These are phyloP conservation scores for Pagetopsis macropterus DNA, from an alignment of 2,797 vertebrate genomes.

Conservation along the genomic window DNA sequence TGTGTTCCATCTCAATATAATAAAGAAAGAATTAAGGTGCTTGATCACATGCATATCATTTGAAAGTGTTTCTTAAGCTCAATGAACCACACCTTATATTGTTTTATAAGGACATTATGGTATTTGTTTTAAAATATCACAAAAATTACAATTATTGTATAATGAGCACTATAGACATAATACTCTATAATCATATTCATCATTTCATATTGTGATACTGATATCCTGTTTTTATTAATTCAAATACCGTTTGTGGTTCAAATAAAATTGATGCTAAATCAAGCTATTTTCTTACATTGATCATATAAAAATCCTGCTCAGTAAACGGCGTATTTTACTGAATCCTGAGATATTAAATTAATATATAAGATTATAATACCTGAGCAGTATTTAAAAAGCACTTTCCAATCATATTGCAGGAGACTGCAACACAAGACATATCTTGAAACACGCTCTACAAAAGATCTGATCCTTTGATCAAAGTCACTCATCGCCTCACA, in stretches of 20 bases:
- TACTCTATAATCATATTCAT: background rate
- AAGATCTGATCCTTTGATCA: slow-evolving; percentile 44
- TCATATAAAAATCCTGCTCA: background rate
- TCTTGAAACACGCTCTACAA: slow-evolving; percentile 29
- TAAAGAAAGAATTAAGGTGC: background rate
- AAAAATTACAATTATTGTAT: background rate
- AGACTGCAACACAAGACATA: background rate
- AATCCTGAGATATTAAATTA: background rate
- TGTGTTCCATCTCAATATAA: background rate
- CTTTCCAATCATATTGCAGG: slow-evolving; percentile 13
- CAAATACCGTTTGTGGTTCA: background rate
- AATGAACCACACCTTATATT: background rate
- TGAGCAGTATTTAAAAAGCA: slow-evolving; percentile 17
- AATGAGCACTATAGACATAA: background rate
- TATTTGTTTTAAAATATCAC: too few species aligned
- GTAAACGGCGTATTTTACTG: background rate
- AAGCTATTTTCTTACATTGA: background rate
- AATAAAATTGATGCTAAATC: background rate
- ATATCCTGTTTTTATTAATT: background rate
- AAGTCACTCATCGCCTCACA: slow-evolving; percentile 22
- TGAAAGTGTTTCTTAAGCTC: slow-evolving; percentile 2
- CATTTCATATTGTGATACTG: background rate
- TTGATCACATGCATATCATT: slow-evolving; percentile 6
- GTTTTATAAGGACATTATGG: too few species aligned
- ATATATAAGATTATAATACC: background rate